Base-by-base conservation (phyloP, 92 coral and sea anemone genomes). In the Hydrozoanthus gracilis region DNA sequence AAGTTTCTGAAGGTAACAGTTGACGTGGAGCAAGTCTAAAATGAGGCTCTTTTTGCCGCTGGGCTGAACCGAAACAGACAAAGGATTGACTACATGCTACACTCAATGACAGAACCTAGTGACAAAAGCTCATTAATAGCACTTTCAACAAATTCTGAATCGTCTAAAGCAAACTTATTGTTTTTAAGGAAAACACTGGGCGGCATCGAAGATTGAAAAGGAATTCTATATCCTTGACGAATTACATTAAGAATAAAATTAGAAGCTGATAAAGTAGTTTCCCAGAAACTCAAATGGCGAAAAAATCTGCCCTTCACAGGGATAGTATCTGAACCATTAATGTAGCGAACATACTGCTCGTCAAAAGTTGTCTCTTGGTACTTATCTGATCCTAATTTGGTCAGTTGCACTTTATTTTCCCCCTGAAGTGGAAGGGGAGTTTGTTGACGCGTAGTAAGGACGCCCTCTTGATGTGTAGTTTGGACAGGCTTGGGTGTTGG, bases 271-370 rank as follows among this genome's bases (percentile, higher is more conserved):
- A 68, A 68, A 20, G 47, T 68, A 68, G 20, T 68, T 68, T 68
- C 73, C 73, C 46, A 68, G 39, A 68, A 68, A 20, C 39, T 4
- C 39, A 68, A 20, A 47, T 68, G 73, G 20, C 39, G 20, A 6
- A 20, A 45, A 20, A 35, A 68, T 68, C 49, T 68, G 73, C 18
- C 20, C 20, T 44, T 44, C 15, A 65, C 71, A 17, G 9, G 44
- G 71, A 65, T 65, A 65, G 71, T 68, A 68, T 68, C 73, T 20
- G 13, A 68, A 68, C 73, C 73, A 66, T 66, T 66, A 66, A 66
- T 66, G 71, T 66, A 66, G 27, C 4, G 6, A 45, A 20, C 47
- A 68, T 20, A 68, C 1, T 68, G 46, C 13, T 5, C 39, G 10
- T 68, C 73, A 47, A 20, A 68, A 68, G 20, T 20, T 35, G 8